phyloP scores from a whole-genome alignment of 2,888 invertebrate genomes.

The Drosophila siamana region DNA sequence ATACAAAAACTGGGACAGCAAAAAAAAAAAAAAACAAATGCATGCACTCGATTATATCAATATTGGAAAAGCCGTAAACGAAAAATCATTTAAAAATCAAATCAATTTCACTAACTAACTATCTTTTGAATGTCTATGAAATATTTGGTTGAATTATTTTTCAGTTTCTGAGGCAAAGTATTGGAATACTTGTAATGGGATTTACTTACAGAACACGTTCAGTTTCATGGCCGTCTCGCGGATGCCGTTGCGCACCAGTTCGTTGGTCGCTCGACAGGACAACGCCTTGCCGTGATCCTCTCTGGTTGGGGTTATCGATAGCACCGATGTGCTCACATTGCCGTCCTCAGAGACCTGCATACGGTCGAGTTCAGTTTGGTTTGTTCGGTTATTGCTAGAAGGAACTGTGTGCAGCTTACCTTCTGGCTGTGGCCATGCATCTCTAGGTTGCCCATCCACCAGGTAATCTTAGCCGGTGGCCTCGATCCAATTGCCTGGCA shows the following conservation, averaged over 20 bases:
- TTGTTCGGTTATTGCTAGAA: neutral
- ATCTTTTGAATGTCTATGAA: neutral
- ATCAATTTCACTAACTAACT: neutral
- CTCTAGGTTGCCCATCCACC: slow-evolving; percentile 92
- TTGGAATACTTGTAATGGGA: neutral
- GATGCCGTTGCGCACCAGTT: slow-evolving; percentile 89
- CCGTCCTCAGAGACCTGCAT: slow-evolving; percentile 91
- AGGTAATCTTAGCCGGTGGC: slow-evolving; percentile 93
- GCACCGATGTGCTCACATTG: slow-evolving; percentile 91
- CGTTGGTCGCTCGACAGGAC: slow-evolving; percentile 93
- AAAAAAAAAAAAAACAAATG: neutral
- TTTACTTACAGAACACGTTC: slow-evolving; percentile 94
- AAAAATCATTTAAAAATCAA: neutral
- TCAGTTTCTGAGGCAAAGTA: no score
- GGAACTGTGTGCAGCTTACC: slow-evolving; percentile 61
- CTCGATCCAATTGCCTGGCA: slow-evolving; percentile 94
- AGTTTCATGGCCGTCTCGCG: slow-evolving; percentile 93
- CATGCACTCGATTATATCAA: slow-evolving; percentile 3
- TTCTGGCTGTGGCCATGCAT: slow-evolving; percentile 86
- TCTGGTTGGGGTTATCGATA: slow-evolving; percentile 91
- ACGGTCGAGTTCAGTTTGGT: neutral
- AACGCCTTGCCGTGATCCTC: slow-evolving; percentile 92
- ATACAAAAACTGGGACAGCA: neutral
- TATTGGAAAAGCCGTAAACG: neutral
- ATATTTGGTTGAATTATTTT: neutral